Evolutionary conservation across 2,888 invertebrate genomes (phyloP), one percentile per base, ranked within the genome.

Genomic region (Dioctria rufipes): DNA sequence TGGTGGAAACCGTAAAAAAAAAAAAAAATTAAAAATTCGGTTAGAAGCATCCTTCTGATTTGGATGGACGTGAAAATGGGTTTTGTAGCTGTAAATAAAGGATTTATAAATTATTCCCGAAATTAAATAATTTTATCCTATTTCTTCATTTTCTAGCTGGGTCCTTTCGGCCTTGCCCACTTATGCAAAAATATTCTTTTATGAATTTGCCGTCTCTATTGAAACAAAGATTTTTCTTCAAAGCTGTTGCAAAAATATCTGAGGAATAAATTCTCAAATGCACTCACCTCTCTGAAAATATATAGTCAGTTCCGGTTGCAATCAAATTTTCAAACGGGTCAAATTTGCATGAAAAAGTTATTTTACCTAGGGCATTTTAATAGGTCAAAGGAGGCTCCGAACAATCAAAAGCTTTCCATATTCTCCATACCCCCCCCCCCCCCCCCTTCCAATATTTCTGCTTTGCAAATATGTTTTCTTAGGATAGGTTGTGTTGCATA

Each of bases 141-240:
- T 46, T 46, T 46, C 2, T 46, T 2, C 49, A 46, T 46, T 46
- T 46, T 46, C 49, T n/a, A 54, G 11, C 4, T 11, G 54, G 54
- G 11, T 11, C 1, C 46, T 46, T 46, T 46, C 2, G 5, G 5
- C 46, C 11, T 54, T 11, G 2, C 58, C 73, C 42, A 42, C 58
- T 73, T 73, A 73, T 73, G 73, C 73, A 73, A 73, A 73, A 73
- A 58, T 73, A 73, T 73, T 73, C 73, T 42, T 73, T 73, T 73
- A 73, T 73, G 60, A 54, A 73, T 73, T 73, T 73, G 40, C 51
- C n/a, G 25, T 51, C 40, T 58, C 73, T 73, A 40, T 73, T 54
- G 51, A 58, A 73, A 58, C 60, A 73, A 73, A 73, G 60, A 54
- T 71, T 39, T 71, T 71, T 71, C 40, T 39, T 5, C 71, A 37